Percentiles rank a stretch among this genome's conserved stretches.
Conservation (phyloP, 2,113 vertebrate genomes). For the Pungitius pungitius region DNA sequence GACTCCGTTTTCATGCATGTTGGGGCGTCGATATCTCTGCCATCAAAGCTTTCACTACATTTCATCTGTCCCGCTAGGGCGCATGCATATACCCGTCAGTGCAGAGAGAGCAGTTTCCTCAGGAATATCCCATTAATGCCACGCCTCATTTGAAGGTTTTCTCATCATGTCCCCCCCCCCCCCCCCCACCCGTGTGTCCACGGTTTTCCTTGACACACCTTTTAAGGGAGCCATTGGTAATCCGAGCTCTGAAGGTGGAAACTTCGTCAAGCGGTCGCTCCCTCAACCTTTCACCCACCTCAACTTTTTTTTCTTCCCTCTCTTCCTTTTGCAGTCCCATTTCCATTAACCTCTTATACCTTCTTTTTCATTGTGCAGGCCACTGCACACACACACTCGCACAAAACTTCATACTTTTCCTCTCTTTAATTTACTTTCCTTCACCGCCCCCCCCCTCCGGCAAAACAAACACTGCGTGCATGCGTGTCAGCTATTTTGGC, state of each 20-base stretch:
- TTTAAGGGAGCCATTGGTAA: conserved; percentile 54
- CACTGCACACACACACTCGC: neutral
- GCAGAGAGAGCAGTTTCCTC: conserved; percentile 24
- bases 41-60: conserved; percentile 7
- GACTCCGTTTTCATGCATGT: conserved; percentile 27
- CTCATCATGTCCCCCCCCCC: conserved; percentile 23
- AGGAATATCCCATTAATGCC: conserved; percentile 33
- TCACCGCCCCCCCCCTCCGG: conserved; percentile 36
- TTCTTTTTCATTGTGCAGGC: conserved; percentile 2
- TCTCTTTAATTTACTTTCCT: conserved; percentile 4
- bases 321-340: conserved; percentile 20
- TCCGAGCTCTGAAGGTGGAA: conserved; percentile 47
- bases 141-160: conserved; percentile 16
- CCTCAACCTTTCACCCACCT: conserved; percentile 9
- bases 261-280: conserved; percentile 56
- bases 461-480: conserved; percentile 16
- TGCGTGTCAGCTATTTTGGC: conserved; percentile 31
- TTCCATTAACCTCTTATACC: conserved; percentile 6
- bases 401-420: conserved; percentile 14
- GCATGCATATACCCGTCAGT: conserved; percentile 15
- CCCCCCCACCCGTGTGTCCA: conserved; percentile 16
- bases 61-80: neutral
- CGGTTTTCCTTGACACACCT: conserved; percentile 46
- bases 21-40: neutral
- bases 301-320: conserved; percentile 13